phyloP scores from a whole-genome alignment of 2,888 invertebrate species.

The Hirtodrosophila alboralis region DNA sequence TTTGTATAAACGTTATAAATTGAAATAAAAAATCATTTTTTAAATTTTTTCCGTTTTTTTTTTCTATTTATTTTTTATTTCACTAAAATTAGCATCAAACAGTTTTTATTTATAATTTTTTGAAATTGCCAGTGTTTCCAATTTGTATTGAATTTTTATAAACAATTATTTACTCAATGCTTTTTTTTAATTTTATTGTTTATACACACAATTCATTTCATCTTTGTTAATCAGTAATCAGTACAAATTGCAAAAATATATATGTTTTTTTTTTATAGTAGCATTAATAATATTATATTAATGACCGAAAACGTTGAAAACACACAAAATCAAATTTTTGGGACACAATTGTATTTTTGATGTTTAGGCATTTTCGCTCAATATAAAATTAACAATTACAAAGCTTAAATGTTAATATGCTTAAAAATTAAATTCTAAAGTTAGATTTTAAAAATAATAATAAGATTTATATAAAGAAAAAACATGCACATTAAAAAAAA shows the following conservation, averaged over 20 bases:
- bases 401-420: slow-evolving; percentile 76
- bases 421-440: slow-evolving; percentile 70
- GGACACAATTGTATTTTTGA: slow-evolving; percentile 20
- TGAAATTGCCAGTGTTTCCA: slow-evolving; percentile 35
- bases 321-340: slow-evolving; percentile 30
- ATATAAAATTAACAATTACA: slow-evolving; percentile 62
- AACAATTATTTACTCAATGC: slow-evolving; percentile 22
- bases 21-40: too few relatives aligned
- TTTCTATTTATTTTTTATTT: slow-evolving; percentile 50
- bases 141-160: slow-evolving; percentile 25
- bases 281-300: slow-evolving; percentile 46
- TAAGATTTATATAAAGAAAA: slow-evolving; percentile 34
- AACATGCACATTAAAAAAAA: slow-evolving; percentile 40
- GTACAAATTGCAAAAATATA: slow-evolving; percentile 77
- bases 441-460: slow-evolving; percentile 62
- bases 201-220: slow-evolving; percentile 33
- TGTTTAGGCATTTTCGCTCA: slow-evolving; percentile 25
- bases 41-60: neutral
- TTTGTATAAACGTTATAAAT: too few relatives aligned
- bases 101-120: slow-evolving; percentile 34
- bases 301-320: slow-evolving; percentile 38
- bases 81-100: slow-evolving; percentile 72
- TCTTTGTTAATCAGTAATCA: slow-evolving; percentile 79
- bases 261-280: slow-evolving; percentile 38
- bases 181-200: slow-evolving; percentile 10